These are phyloP conservation scores for Calycopis cecrops DNA, from an alignment of 1,140 invertebrate species.

Conservation along the genomic window DNA sequence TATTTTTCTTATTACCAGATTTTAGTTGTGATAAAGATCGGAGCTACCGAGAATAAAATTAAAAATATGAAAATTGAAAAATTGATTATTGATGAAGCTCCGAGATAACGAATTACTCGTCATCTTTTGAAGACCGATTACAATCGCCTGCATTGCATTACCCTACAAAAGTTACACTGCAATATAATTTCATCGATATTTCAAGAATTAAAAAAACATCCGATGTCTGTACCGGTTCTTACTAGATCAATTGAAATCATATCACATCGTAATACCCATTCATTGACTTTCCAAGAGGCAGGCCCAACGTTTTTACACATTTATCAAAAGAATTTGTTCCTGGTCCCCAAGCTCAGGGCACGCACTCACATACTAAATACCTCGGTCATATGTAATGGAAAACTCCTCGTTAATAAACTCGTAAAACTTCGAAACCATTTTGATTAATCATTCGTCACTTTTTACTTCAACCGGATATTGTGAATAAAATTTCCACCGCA, in stretches of 20 bases:
- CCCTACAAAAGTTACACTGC: not conserved
- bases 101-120: too few relatives aligned
- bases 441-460: conserved; percentile 43
- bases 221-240: conserved; percentile 3
- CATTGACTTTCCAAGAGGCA: conserved; percentile 52
- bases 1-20: too few relatives aligned
- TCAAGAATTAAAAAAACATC: not conserved
- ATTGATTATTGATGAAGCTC: not conserved
- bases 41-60: too few relatives aligned
- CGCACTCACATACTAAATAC: conserved; percentile 46
- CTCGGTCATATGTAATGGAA: conserved; percentile 62
- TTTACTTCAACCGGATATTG: conserved; percentile 27
- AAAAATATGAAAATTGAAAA: not conserved
- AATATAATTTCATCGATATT: conserved; percentile 1
- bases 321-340: conserved; percentile 58
- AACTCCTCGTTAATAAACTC: conserved; percentile 45
- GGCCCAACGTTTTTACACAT: conserved; percentile 52
- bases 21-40: too few relatives aligned
- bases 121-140: too few relatives aligned
- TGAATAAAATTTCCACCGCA: not conserved
- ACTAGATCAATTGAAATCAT: conserved; percentile 24
- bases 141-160: too few relatives aligned
- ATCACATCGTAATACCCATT: conserved; percentile 50
- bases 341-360: conserved; percentile 54
- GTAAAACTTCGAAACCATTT: conserved; percentile 48